Conservation (phyloP, 2,888 invertebrate genomes). For the Drosophila anomalipes region DNA sequence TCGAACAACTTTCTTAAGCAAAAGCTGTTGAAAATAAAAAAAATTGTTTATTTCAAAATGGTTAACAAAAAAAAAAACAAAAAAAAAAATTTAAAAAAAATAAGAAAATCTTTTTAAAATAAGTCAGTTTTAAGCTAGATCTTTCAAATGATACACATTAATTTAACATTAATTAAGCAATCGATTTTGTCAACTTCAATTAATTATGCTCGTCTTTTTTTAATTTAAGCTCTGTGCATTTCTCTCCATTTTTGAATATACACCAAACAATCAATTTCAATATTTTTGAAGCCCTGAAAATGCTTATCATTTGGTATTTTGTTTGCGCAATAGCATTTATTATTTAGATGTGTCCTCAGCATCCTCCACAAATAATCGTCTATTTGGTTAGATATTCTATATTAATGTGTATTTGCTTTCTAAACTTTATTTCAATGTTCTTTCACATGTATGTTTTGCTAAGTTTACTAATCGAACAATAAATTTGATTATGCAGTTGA, state of each 20-base stretch:
- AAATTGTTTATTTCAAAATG: slow-evolving; percentile 31
- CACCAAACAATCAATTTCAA: neutral
- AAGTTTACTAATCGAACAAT: slow-evolving; percentile 52
- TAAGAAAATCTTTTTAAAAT: slow-evolving; percentile 5
- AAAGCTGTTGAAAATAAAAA: slow-evolving; percentile 51
- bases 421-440: slow-evolving; percentile 38
- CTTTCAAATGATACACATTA: slow-evolving; percentile 37
- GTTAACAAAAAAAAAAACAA: slow-evolving; percentile 28
- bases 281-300: slow-evolving; percentile 3
- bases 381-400: slow-evolving; percentile 32
- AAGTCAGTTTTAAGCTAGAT: slow-evolving; percentile 53
- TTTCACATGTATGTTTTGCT: slow-evolving; percentile 46
- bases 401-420: slow-evolving; percentile 35
- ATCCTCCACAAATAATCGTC: slow-evolving; percentile 38
- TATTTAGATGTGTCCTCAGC: slow-evolving; percentile 31
- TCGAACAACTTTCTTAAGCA: slow-evolving; percentile 37
- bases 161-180: slow-evolving; percentile 28
- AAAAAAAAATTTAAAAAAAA: neutral
- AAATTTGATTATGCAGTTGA: slow-evolving; percentile 48
- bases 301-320: slow-evolving; percentile 31
- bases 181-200: slow-evolving; percentile 28
- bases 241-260: slow-evolving; percentile 20
- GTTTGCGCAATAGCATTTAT: slow-evolving; percentile 42
- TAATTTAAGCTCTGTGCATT: slow-evolving; percentile 35
- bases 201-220: slow-evolving; percentile 16